Conservation (phyloP, 2,113 vertebrate species). For the Mixornis gularis region DNA sequence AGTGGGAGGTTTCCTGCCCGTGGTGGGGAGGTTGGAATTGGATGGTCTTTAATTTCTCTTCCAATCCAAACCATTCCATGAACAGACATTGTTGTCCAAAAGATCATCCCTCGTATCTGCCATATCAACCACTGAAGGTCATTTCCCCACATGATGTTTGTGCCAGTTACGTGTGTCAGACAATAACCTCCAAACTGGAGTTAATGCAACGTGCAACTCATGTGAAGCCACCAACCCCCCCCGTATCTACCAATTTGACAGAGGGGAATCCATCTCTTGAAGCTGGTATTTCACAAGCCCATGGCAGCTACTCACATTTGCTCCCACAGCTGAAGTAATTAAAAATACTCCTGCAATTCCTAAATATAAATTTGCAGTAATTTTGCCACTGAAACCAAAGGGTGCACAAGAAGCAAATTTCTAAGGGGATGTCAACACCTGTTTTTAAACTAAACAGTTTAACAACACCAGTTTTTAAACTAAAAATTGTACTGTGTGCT, state of each 20-base stretch:
- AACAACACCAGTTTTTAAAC: neutral
- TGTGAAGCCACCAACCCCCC: fast-evolving
- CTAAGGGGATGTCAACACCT: neutral
- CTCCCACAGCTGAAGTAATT: neutral
- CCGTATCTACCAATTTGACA: fast-evolving
- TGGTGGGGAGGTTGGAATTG: neutral
- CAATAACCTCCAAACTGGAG: neutral
- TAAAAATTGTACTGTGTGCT: neutral
- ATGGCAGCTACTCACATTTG: neutral
- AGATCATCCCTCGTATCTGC: neutral
- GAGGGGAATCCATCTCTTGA: neutral
- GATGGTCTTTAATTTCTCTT: neutral
- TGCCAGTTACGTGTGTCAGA: neutral
- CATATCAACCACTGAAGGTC: neutral
- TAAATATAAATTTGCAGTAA: neutral
- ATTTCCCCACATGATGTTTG: neutral
- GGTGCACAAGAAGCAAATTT: neutral
- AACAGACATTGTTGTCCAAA: neutral
- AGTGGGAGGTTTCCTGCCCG: neutral
- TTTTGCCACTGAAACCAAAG: neutral
- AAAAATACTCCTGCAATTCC: neutral
- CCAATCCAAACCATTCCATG: neutral
- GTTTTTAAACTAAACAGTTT: neutral
- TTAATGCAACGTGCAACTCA: neutral
- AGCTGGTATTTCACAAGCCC: neutral